Evolutionary conservation across 2,113 vertebrate genomes (phyloP), one percentile per base, ranked within the genome.

Genomic region (Conger conger): DNA sequence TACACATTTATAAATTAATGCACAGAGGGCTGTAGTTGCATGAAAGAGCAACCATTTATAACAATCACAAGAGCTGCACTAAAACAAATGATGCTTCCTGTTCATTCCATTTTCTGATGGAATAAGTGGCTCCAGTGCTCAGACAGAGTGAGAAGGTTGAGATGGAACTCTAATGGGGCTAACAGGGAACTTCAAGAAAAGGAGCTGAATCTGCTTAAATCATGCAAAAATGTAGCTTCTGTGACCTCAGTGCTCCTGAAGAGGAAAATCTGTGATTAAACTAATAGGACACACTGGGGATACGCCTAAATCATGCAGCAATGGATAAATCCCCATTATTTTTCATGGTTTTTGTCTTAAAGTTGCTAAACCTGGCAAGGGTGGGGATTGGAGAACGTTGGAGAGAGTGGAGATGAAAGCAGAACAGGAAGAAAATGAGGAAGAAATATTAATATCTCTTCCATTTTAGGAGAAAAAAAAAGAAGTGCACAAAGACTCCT

Each of bases 401-500:
- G 7, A 63, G 57, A 27, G 57, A 63, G n/a, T 30, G n/a, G 27
- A 33, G n/a, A 20, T 63, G 57, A 6, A 7, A 30, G n/a, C n/a
- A 27, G 57, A 73, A 73, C 27, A 73, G 68, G 68, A 73, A 27
- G 68, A 73, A 73, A 27, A 73, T 0, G 9, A 73, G n/a, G n/a
- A 73, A n/a, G n/a, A 73, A 73, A 73, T 73, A 73, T 63, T 40
- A 38, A 54, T 82, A 50, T 36, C 33, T 30, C 50, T 35, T 82
- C 37, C 37, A 68, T 63, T 68, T 40, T 57, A 15, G 33, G 18
- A 20, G 35, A 54, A 60, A 82, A 36, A n/a, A 13, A 76, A 35
- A 15, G 16, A 40, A 82, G 9, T 60, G 53, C 83, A 79, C 76
- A 79, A 84, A 84, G 76, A 53, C 45, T 79, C 33, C 35, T 79